phyloP scores from a whole-genome alignment of 2,113 vertebrate genomes.

The Hyaena hyaena region DNA sequence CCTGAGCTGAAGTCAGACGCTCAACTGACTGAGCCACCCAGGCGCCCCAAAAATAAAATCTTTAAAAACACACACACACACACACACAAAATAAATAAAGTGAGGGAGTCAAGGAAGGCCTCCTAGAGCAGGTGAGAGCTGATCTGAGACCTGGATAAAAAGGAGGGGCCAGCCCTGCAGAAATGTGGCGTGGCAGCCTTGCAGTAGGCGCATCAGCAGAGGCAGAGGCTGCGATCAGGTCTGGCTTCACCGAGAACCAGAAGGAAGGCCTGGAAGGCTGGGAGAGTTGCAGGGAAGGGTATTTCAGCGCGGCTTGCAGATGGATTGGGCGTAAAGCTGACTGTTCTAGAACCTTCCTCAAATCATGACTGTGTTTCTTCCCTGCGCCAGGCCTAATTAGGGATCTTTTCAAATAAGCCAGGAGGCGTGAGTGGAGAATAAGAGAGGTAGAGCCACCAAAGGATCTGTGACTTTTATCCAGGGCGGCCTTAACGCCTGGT shows the following conservation, averaged over 20 bases:
- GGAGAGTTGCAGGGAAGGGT: not conserved
- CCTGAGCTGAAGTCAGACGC: too few relatives aligned
- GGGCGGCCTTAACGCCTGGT: not conserved
- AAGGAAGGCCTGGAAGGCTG: not conserved
- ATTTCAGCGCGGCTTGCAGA: not conserved
- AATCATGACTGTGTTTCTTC: not conserved
- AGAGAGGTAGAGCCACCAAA: not conserved
- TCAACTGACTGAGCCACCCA: too few relatives aligned
- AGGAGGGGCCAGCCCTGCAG: rapidly evolving
- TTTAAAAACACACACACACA: too few relatives aligned
- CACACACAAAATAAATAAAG: too few relatives aligned
- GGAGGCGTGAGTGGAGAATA: rapidly evolving
- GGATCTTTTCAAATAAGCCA: constrained; percentile 1
- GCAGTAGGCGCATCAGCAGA: rapidly evolving
- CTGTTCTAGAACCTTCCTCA: not conserved
- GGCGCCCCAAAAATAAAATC: too few relatives aligned
- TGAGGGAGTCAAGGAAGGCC: not conserved
- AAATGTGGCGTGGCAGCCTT: not conserved
- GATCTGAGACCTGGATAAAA: not conserved
- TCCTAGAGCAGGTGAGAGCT: not conserved
- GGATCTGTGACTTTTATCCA: not conserved
- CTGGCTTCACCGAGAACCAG: not conserved
- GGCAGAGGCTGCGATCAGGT: rapidly evolving
- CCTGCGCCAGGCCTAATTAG: not conserved
- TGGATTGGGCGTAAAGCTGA: not conserved